These are phyloP conservation scores for Oncorhynchus nerka DNA, from an alignment of 2,113 vertebrate genomes.

Conservation along the genomic window DNA sequence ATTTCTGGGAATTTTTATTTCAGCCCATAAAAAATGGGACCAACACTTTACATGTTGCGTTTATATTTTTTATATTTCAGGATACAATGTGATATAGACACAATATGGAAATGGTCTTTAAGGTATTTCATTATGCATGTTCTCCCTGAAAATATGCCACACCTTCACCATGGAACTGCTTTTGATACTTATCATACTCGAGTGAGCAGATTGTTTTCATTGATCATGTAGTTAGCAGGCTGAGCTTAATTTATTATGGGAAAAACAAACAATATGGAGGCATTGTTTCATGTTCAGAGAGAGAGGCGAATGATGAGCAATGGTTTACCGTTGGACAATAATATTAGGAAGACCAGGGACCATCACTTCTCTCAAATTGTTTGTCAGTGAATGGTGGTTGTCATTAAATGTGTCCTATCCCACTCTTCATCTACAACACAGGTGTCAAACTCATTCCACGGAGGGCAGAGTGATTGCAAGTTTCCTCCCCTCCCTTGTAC, in stretches of 20 bases:
- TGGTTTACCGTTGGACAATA: constrained; percentile 76
- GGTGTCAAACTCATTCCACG: too few species aligned
- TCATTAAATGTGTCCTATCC: background rate
- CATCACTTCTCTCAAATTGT: background rate
- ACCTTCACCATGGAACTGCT: constrained; percentile 80
- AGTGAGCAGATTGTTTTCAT: constrained; percentile 3
- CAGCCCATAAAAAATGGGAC: too few species aligned
- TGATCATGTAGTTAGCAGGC: background rate
- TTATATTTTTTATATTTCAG: too few species aligned
- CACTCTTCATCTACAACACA: background rate
- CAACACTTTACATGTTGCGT: too few species aligned
- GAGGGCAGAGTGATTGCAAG: too few species aligned
- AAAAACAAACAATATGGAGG: background rate
- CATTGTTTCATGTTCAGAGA: too few species aligned
- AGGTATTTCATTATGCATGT: too few species aligned
- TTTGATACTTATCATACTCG: constrained; percentile 78
- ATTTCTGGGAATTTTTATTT: too few species aligned
- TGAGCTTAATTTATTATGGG: background rate
- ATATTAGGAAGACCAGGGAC: constrained; percentile 62
- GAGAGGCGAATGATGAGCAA: background rate
- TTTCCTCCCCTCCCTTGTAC: too few species aligned
- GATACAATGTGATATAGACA: background rate
- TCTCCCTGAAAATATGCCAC: constrained; percentile 80
- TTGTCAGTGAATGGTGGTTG: background rate
- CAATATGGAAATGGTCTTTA: background rate